Percentiles rank a stretch among this genome's conserved stretches.
These are phyloP conservation scores for Dynastes grantii DNA, from an alignment of 2,888 invertebrate genomes.

Conservation along the genomic window DNA sequence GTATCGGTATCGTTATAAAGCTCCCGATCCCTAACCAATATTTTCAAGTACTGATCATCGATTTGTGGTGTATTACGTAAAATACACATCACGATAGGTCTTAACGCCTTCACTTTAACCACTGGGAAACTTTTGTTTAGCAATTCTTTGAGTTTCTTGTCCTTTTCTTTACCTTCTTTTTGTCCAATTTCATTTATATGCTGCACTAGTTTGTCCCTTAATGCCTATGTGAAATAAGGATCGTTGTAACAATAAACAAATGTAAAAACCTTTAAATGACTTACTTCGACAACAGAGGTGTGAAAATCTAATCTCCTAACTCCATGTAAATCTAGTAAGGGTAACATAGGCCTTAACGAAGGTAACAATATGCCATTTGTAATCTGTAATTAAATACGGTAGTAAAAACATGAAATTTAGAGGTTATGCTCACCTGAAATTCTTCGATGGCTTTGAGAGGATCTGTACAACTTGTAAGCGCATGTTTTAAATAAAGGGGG, in stretches of 20 bases:
- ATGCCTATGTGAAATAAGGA: constrained; percentile 69
- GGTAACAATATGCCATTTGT: constrained; percentile 94
- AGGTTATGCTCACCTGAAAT: constrained; percentile 80
- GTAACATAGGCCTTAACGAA: constrained; percentile 94
- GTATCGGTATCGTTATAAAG: constrained; percentile 95
- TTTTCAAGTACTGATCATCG: constrained; percentile 88
- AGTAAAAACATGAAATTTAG: not conserved
- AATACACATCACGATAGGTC: constrained; percentile 96
- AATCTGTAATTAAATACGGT: constrained; percentile 71
- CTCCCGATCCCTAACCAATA: constrained; percentile 87
- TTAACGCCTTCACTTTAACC: constrained; percentile 89
- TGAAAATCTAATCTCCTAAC: constrained; percentile 95
- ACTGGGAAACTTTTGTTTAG: constrained; percentile 94
- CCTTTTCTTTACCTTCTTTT: constrained; percentile 81
- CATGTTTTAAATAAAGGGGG: constrained; percentile 76
- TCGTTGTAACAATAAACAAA: constrained; percentile 20
- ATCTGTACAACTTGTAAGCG: constrained; percentile 95
- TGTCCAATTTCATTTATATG: constrained; percentile 89
- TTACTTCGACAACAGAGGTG: constrained; percentile 90
- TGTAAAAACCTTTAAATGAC: constrained; percentile 6
- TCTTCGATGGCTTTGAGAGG: constrained; percentile 98
- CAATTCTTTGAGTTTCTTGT: constrained; percentile 90
- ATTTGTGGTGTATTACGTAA: constrained; percentile 94
- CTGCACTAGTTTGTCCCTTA: constrained; percentile 81
- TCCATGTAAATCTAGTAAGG: constrained; percentile 94